Base-by-base conservation (phyloP, 2,888 invertebrate genomes). In the Leptinotarsa tumamoca region DNA sequence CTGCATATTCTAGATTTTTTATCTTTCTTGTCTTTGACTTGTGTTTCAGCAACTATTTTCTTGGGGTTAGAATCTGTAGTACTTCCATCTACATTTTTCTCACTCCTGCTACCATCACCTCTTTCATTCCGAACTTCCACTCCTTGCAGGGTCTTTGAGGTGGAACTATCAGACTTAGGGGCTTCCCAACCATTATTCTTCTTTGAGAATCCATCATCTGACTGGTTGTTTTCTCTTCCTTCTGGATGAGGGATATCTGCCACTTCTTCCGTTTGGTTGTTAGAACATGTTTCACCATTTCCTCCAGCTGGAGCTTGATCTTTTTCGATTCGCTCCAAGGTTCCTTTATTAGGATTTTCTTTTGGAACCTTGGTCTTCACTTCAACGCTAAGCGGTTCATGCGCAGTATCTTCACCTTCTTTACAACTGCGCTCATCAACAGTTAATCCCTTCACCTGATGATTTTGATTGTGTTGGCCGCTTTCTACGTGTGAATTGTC, bases 401-500 rank as follows among this genome's bases (percentile, higher is more conserved):
- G 14, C 13, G 4, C 10, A 23, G 23, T 58, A 23, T 27, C 58
- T 23, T 14, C 23, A 58, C 27, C 23, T 58, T 58, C 23, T 14
- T 21, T 21, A 23, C 58, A 14, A 23, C 56, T 69, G 15, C 0
- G 4, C 7, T 43, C 63, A 56, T 33, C 13, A n/a, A n/a, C 63
- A 33, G n/a, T 33, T 17, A 17, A n/a, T 43, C 21, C 52, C 52
- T 23, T 58, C 4, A 58, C 21, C 58, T 33, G 33, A 43, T 63
- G 43, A 63, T 43, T 43, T 17, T 15, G 63, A 33, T 63, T 33
- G 27, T 43, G 63, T 63, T 63, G 63, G 66, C 21, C 51, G 3
- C 7, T 63, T 27, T 70, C 66, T 17, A 15, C 2, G 7, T 33
- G 68, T n/a, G 89, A 85, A 83, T 90, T 90, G 0, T 90, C 90